Evolutionary conservation across 1,140 invertebrate species (phyloP).

Genomic region (Nasonia vitripennis): DNA sequence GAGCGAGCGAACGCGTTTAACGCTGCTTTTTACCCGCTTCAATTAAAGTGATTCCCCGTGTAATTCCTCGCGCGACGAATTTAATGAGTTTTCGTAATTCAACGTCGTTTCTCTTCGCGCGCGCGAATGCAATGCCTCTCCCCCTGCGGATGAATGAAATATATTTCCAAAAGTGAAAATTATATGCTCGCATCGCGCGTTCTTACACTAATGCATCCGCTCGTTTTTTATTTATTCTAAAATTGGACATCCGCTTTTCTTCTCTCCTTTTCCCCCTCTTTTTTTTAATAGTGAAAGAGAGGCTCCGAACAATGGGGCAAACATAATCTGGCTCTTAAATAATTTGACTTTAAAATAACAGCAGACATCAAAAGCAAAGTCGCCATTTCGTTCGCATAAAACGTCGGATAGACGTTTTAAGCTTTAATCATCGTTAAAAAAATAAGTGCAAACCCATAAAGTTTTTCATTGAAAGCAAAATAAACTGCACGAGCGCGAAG

Average conservation of each 20-base stretch:
- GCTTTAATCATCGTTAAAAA: neutral
- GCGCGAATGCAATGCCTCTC: neutral
- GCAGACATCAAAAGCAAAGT: neutral
- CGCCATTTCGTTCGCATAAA: neutral
- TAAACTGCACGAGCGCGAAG: neutral
- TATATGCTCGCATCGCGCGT: neutral
- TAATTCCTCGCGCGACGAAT: constrained; percentile 5
- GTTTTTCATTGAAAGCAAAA: neutral
- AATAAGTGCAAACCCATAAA: neutral
- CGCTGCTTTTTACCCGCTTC: constrained; percentile 29
- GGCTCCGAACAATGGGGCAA: neutral
- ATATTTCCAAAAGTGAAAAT: constrained; percentile 10
- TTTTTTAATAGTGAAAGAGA: neutral
- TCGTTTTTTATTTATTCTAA: neutral
- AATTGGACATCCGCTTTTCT: neutral
- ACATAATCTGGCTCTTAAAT: neutral
- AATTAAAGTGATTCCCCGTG: constrained; percentile 24
- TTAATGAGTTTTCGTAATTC: constrained; percentile 38
- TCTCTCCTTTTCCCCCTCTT: neutral
- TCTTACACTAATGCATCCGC: neutral
- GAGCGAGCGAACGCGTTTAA: constrained; percentile 10
- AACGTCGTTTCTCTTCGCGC: neutral
- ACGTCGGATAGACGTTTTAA: neutral
- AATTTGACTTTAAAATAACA: neutral
- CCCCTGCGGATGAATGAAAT: neutral